Conservation (phyloP, 1,140 invertebrate species). For the Bombus confusus region DNA sequence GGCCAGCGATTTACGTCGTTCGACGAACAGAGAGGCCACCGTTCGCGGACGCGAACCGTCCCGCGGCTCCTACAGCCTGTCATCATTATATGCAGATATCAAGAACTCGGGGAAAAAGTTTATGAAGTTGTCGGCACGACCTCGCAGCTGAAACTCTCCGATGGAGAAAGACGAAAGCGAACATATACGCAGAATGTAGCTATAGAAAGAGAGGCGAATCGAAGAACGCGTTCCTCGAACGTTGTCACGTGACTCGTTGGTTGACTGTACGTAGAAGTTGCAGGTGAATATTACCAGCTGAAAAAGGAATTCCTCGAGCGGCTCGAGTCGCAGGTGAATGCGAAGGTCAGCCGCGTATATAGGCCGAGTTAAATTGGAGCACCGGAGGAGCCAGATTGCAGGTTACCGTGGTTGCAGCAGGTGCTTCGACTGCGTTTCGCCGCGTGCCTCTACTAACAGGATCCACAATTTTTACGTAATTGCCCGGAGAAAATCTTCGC, state of each 20-base stretch:
- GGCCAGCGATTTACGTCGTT: conserved; percentile 63
- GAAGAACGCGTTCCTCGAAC: background rate
- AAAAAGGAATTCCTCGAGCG: conserved; percentile 25
- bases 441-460: background rate
- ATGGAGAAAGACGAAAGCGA: background rate
- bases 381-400: conserved; percentile 50
- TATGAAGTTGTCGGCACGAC: conserved; percentile 37
- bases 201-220: background rate
- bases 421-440: conserved; percentile 52
- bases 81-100: conserved; percentile 53
- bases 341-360: conserved; percentile 53
- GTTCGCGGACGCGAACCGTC: conserved; percentile 36
- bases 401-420: conserved; percentile 65
- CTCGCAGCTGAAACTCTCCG: conserved; percentile 27
- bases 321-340: conserved; percentile 33
- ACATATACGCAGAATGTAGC: too few species aligned
- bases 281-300: conserved; percentile 50
- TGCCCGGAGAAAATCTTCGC: conserved; percentile 18
- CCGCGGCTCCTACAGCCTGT: conserved; percentile 29
- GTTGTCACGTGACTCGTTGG: background rate
- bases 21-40: conserved; percentile 45
- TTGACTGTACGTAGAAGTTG: background rate
- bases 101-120: conserved; percentile 34
- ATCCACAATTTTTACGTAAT: conserved; percentile 35
- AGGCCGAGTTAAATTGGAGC: conserved; percentile 62